phyloP scores from a whole-genome alignment of 2,113 vertebrate species.

The Sakesphorus luctuosus region DNA sequence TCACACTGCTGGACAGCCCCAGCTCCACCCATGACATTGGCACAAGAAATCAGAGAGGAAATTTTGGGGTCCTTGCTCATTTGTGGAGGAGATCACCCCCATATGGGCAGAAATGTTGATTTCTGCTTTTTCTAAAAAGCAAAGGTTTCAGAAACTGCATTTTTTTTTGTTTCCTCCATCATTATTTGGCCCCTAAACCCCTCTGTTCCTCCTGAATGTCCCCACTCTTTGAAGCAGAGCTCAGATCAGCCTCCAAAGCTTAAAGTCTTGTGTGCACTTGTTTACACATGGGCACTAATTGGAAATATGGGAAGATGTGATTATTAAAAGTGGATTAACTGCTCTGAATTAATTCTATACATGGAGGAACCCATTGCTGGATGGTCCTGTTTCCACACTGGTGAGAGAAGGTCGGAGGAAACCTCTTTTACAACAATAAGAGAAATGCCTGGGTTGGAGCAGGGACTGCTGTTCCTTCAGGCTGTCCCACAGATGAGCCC shows the following conservation, averaged over 20 bases:
- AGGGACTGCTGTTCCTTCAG: background rate
- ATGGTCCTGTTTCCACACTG: background rate
- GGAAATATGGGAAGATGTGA: background rate
- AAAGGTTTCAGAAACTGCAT: background rate
- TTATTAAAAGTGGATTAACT: constrained; percentile 47
- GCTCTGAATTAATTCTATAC: constrained; percentile 34
- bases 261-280: background rate
- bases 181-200: background rate
- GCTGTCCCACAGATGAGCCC: background rate
- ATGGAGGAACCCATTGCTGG: background rate
- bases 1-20: background rate
- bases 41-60: background rate
- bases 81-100: background rate
- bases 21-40: background rate
- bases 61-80: background rate
- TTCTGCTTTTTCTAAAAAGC: background rate
- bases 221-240: background rate
- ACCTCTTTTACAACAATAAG: background rate
- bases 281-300: background rate
- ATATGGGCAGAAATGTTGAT: background rate
- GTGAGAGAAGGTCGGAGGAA: background rate
- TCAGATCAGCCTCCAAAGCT: background rate
- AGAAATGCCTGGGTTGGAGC: background rate
- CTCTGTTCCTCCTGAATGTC: background rate
- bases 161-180: background rate